These are phyloP conservation scores for Lipophrys pholis DNA, from an alignment of 2,113 vertebrate genomes.

Conservation along the genomic window DNA sequence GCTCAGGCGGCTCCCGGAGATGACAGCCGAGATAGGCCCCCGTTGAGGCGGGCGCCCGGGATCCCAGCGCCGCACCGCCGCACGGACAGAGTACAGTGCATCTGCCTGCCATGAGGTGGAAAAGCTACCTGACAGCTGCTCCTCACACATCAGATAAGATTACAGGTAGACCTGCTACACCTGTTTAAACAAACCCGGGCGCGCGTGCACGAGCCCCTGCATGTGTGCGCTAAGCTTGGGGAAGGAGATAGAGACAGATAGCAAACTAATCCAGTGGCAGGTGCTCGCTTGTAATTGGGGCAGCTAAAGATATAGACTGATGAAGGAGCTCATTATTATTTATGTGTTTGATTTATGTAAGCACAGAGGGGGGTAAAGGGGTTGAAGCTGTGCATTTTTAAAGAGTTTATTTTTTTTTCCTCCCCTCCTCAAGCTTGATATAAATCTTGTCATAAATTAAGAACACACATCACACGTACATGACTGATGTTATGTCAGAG, in stretches of 20 bases:
- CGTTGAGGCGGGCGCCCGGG: conserved; percentile 2
- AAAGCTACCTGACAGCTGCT: conserved; percentile 75
- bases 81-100: background rate
- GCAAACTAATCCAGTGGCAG: conserved; percentile 64
- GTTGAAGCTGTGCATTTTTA: conserved; percentile 29
- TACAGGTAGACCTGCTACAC: conserved; percentile 71
- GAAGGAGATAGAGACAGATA: conserved; percentile 43
- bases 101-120: conserved; percentile 51
- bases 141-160: conserved; percentile 75
- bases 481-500: conserved; percentile 13
- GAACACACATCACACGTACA: conserved; percentile 9
- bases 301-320: conserved; percentile 61
- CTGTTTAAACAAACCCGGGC: conserved; percentile 68
- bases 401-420: background rate
- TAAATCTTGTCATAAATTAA: conserved; percentile 41
- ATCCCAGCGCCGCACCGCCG: conserved; percentile 19
- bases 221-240: conserved; percentile 1
- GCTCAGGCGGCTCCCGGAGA: conserved; percentile 58
- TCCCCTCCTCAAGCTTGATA: conserved; percentile 17
- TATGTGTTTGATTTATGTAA: conserved; percentile 68
- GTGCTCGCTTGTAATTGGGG: conserved; percentile 65
- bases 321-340: conserved; percentile 71
- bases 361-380: conserved; percentile 39
- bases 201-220: background rate
- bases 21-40: conserved; percentile 45